A percentile compares a stretch with the other conserved stretches of the same genome.
phyloP scores from a whole-genome alignment of 2,888 invertebrate species.

The Tipula lateralis region DNA sequence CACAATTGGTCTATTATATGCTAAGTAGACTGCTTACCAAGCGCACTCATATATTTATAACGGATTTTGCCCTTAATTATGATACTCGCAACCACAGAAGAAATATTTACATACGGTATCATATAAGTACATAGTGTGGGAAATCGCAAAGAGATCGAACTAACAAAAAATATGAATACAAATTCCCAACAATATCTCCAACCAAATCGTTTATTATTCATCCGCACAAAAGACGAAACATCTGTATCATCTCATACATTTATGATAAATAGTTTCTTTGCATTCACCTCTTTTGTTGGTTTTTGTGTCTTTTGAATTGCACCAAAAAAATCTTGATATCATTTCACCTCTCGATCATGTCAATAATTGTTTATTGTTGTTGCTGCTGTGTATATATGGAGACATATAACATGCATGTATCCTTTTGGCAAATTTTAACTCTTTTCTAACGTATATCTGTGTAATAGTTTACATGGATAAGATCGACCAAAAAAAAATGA shows the following conservation, averaged over 20 bases:
- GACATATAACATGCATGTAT: background rate
- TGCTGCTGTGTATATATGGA: background rate
- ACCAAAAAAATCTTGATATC: conserved; percentile 7
- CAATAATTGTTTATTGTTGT: background rate
- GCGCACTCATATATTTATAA: no score
- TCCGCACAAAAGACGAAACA: conserved; percentile 9
- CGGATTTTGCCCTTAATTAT: no score
- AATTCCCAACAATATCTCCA: background rate
- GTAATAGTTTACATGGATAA: background rate
- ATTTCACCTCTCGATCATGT: conserved; percentile 24
- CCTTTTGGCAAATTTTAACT: conserved; percentile 14
- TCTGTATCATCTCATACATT: conserved; percentile 15
- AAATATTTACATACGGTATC: no score
- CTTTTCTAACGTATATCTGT: background rate
- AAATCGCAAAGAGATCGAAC: background rate
- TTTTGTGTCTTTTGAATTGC: conserved; percentile 7
- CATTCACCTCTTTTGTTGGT: background rate
- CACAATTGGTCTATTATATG: no score
- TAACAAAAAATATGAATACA: background rate
- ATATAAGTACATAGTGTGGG: background rate
- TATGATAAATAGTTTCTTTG: conserved; percentile 11
- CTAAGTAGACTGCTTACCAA: no score
- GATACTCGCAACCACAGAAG: no score
- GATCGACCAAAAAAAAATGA: background rate
- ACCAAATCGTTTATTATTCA: background rate